Percentiles rank a stretch among this genome's conserved stretches.
These are phyloP conservation scores for Pagetopsis macropterus DNA, from an alignment of 2,797 vertebrate species.

Conservation along the genomic window DNA sequence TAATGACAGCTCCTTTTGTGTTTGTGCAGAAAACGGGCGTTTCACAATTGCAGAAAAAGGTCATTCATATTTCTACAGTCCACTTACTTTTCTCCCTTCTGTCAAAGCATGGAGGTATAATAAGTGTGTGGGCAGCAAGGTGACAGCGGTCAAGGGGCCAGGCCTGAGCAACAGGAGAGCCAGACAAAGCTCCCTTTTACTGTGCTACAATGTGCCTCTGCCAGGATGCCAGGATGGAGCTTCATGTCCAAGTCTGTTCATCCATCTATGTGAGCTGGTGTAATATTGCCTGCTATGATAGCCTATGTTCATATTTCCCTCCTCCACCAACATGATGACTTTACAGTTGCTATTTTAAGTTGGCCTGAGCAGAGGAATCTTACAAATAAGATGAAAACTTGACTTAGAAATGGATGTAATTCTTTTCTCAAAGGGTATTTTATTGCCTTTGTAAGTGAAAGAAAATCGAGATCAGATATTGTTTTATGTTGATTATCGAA, in stretches of 20 bases:
- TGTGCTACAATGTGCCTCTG: constrained; percentile 25
- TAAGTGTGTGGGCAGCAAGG: constrained; percentile 43
- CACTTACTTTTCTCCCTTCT: constrained; percentile 33
- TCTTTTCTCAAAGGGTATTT: constrained; percentile 27
- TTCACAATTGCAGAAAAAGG: constrained; percentile 35
- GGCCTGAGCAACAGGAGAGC: constrained; percentile 36
- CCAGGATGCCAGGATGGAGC: constrained; percentile 43
- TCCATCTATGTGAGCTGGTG: constrained; percentile 18
- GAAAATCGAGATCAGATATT: constrained; percentile 17
- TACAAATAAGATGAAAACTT: constrained; percentile 45
- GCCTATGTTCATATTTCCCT: constrained; percentile 55
- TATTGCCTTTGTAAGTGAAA: constrained; percentile 33
- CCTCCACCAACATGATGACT: constrained; percentile 50
- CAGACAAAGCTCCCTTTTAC: constrained; percentile 29
- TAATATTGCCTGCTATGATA: constrained; percentile 37
- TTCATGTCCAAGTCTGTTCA: constrained; percentile 24
- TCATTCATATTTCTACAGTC: constrained; percentile 31
- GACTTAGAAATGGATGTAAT: constrained; percentile 39
- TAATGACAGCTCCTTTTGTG: constrained; percentile 8
- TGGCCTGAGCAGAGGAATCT: constrained; percentile 43
- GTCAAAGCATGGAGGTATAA: constrained; percentile 21
- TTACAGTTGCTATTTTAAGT: constrained; percentile 42
- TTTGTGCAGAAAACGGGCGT: constrained; percentile 2
- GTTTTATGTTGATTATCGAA: constrained; percentile 24
- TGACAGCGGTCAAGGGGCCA: constrained; percentile 20